Evolutionary conservation across 2,113 vertebrate genomes (phyloP).

Genomic region (Callorhinus ursinus): DNA sequence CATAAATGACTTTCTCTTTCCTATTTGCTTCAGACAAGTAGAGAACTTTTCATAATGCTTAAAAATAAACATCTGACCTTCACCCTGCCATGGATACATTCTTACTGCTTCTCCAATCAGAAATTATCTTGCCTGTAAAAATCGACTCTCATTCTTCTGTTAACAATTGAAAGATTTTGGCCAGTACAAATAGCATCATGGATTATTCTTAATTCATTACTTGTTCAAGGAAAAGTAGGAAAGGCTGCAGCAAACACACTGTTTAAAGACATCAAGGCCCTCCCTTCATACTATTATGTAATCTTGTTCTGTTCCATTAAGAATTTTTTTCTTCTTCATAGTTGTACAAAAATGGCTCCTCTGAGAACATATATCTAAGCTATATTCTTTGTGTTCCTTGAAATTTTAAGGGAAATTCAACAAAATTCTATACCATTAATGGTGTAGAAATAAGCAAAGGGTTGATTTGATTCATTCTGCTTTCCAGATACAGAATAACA

Average conservation of each 20-base stretch:
- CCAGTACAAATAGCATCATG: background rate
- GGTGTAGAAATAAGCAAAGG: background rate
- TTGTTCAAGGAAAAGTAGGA: background rate
- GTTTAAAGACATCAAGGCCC: background rate
- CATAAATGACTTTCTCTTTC: constrained; percentile 57
- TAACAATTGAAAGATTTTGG: background rate
- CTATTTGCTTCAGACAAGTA: constrained; percentile 55
- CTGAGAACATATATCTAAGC: background rate
- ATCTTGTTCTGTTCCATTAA: background rate
- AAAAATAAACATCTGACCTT: constrained; percentile 67
- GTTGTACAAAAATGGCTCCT: background rate
- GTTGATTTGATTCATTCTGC: background rate
- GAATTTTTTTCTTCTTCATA: background rate
- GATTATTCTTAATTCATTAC: constrained; percentile 9
- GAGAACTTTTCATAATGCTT: constrained; percentile 50
- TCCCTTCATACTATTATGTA: background rate
- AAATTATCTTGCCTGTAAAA: constrained; percentile 49
- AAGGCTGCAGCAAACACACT: background rate
- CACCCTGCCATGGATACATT: background rate
- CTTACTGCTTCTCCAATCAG: constrained; percentile 39
- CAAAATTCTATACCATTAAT: background rate
- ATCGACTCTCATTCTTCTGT: background rate
- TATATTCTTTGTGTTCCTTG: background rate
- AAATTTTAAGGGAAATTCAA: constrained; percentile 22
- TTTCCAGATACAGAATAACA: background rate